A percentile compares a stretch with the other conserved stretches of the same genome.
phyloP scores from a whole-genome alignment of 2,888 invertebrate genomes.

The Polylopha cassiicola region DNA sequence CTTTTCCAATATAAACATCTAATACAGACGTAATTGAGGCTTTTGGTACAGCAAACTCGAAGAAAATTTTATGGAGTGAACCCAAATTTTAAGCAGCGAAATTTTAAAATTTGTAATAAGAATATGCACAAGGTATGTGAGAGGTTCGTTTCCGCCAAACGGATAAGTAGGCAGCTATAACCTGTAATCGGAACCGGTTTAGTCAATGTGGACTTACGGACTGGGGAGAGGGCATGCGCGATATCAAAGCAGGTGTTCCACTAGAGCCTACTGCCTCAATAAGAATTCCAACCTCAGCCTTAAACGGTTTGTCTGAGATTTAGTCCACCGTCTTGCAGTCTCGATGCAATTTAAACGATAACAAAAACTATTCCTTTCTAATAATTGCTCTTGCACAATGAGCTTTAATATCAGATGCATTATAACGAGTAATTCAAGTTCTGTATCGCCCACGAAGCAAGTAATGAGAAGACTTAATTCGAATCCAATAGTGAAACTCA shows the following conservation, averaged over 20 bases:
- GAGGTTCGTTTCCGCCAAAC: constrained; percentile 73
- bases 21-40: no score
- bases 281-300: constrained; percentile 66
- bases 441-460: no score
- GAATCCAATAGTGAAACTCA: no score
- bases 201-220: constrained; percentile 69
- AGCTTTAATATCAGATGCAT: no score
- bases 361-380: constrained; percentile 9
- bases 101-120: constrained; percentile 19
- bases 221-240: constrained; percentile 69
- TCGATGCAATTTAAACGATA: constrained; percentile 20
- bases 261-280: constrained; percentile 67
- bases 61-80: no score
- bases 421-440: no score
- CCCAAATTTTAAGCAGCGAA: not conserved
- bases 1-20: no score
- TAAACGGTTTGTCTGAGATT: constrained; percentile 59
- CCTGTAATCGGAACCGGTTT: constrained; percentile 76
- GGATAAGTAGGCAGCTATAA: constrained; percentile 71
- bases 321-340: constrained; percentile 36
- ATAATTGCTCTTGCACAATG: constrained; percentile 3
- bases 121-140: constrained; percentile 53
- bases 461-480: no score
- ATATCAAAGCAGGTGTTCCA: constrained; percentile 74
- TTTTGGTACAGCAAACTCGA: no score